Conservation (phyloP, 2,888 invertebrate species). For the Brachyptera risi region DNA sequence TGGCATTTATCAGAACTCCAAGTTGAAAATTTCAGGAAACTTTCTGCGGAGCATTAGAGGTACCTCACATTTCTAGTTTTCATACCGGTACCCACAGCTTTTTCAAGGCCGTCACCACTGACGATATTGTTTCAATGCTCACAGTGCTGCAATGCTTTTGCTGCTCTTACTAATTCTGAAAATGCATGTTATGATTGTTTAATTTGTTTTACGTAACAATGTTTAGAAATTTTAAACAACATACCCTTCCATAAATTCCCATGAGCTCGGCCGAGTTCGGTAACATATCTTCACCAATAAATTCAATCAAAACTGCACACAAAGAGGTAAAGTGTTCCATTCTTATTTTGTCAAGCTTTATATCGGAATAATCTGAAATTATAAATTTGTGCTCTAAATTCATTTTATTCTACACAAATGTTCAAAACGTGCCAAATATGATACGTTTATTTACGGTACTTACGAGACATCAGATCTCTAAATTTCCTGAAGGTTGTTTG, state of each 20-base stretch:
- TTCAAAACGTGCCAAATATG: not conserved
- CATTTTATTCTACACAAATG: not conserved
- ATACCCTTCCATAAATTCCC: slow-evolving; percentile 83
- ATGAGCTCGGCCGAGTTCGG: slow-evolving; percentile 75
- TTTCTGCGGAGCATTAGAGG: no score
- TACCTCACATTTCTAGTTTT: no score
- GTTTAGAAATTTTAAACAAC: no score
- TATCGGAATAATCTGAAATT: slow-evolving; percentile 72
- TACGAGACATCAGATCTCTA: slow-evolving; percentile 88
- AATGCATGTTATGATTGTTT: no score
- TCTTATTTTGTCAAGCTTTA: slow-evolving; percentile 67
- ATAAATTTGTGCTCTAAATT: not conserved
- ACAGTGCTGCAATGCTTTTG: no score
- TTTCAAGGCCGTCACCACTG: not conserved
- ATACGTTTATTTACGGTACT: no score
- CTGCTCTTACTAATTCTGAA: no score
- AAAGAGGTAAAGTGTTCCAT: slow-evolving; percentile 77
- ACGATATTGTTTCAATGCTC: not conserved
- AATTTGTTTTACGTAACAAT: no score
- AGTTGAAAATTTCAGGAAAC: no score
- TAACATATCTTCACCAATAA: slow-evolving; percentile 62
- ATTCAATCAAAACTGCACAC: slow-evolving; percentile 65
- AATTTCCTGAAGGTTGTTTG: slow-evolving; percentile 69
- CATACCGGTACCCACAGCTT: no score
- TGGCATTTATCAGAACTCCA: no score